Evolutionary conservation across 2,113 vertebrate species (phyloP).

Genomic region (Salvelinus sp.): DNA sequence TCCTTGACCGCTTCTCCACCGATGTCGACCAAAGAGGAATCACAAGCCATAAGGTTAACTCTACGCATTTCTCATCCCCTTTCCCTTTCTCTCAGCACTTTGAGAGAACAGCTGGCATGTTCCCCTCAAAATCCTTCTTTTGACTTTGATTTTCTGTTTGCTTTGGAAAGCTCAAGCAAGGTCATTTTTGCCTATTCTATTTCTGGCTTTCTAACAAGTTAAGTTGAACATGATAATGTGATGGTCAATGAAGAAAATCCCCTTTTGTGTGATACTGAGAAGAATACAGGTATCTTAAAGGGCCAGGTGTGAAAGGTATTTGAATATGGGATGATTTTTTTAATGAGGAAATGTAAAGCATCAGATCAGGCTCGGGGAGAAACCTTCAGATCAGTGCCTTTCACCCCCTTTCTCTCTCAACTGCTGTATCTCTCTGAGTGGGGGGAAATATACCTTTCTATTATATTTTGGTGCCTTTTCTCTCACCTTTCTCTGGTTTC

Average conservation of each 20-base stretch:
- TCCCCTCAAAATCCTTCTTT: constrained; percentile 13
- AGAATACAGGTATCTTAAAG: not conserved
- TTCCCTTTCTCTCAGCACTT: constrained; percentile 31
- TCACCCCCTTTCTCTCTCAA: constrained; percentile 18
- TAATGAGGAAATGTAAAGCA: constrained; percentile 40
- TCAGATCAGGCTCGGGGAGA: constrained; percentile 24
- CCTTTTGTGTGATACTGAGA: constrained; percentile 35
- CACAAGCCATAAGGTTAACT: constrained; percentile 67
- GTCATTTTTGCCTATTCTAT: not conserved
- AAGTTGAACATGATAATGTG: constrained; percentile 6
- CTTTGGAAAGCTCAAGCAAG: not conserved
- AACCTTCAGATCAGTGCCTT: constrained; percentile 56
- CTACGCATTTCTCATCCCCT: constrained; percentile 10
- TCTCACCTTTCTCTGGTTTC: constrained; percentile 39
- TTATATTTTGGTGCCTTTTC: constrained; percentile 67
- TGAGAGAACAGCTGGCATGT: constrained; percentile 13
- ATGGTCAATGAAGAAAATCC: not conserved
- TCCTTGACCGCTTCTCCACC: not conserved
- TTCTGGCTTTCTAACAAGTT: constrained; percentile 55
- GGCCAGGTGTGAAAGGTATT: no score
- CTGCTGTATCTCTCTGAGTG: constrained; percentile 1
- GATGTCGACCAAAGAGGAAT: constrained; percentile 37
- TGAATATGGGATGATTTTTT: no score
- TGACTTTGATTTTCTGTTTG: constrained; percentile 10
- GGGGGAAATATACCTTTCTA: constrained; percentile 12